Evolutionary conservation across 2,113 vertebrate genomes (phyloP).

Genomic region (Eidolon helvum): DNA sequence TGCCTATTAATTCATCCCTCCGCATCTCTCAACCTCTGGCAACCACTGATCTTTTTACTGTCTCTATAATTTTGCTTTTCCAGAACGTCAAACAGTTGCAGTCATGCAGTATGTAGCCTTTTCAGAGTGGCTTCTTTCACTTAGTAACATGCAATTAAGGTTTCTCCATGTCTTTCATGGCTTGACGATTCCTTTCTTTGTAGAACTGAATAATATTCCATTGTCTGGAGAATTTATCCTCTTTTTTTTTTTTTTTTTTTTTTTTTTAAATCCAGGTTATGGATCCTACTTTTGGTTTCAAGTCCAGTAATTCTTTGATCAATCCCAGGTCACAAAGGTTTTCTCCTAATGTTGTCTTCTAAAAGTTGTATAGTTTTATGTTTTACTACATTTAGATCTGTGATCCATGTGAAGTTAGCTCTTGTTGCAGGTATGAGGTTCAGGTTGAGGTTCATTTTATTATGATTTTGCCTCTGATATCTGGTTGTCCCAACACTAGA

Average conservation of each 20-base stretch:
- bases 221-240: not conserved
- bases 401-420: not conserved
- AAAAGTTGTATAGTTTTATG: not conserved
- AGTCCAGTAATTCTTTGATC: not conserved
- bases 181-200: constrained; percentile 5
- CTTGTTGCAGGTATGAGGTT: not conserved
- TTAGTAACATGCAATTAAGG: not conserved
- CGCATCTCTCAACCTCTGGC: not conserved
- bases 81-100: not conserved
- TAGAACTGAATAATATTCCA: not conserved
- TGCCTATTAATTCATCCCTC: not conserved
- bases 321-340: not conserved
- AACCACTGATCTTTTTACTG: not conserved
- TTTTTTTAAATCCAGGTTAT: not conserved
- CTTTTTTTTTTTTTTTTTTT: not conserved
- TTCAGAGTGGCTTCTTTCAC: not conserved
- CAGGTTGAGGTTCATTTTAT: not conserved
- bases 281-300: not conserved
- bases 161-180: not conserved
- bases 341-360: not conserved
- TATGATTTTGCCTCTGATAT: not conserved
- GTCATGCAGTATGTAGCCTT: not conserved
- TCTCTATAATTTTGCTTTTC: not conserved
- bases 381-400: not conserved
- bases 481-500: not conserved